Percentiles rank a stretch among this genome's conserved stretches.
These are phyloP conservation scores for Smutsia temminckii DNA, from an alignment of 2,797 vertebrate species.

Conservation along the genomic window DNA sequence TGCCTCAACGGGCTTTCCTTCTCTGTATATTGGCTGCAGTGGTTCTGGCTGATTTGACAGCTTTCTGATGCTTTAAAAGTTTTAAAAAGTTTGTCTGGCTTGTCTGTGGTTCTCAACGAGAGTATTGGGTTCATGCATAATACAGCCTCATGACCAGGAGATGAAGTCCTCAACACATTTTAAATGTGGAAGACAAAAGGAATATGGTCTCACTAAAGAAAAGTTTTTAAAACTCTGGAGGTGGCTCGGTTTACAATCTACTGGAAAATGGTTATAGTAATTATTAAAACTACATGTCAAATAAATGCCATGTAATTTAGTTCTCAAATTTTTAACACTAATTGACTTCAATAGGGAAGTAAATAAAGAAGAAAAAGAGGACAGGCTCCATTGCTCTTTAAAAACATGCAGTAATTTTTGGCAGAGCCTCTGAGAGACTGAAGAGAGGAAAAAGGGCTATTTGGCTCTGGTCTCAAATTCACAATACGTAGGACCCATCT, in stretches of 20 bases:
- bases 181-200: background rate
- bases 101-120: background rate
- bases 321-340: background rate
- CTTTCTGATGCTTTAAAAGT: background rate
- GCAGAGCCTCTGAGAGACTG: background rate
- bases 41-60: background rate
- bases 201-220: background rate
- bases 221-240: background rate
- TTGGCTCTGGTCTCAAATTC: background rate
- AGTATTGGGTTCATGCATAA: background rate
- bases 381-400: background rate
- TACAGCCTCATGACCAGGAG: background rate
- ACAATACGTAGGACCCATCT: background rate
- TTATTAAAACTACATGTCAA: background rate
- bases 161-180: background rate
- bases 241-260: background rate
- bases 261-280: background rate
- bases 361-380: background rate
- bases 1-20: background rate
- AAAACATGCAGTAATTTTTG: background rate
- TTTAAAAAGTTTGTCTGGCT: background rate
- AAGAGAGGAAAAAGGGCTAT: background rate
- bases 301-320: background rate
- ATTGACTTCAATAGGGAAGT: background rate
- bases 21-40: background rate